Evolutionary conservation across 2,888 invertebrate genomes (phyloP), one percentile per base, ranked within the genome.

Genomic region (Cepaea hortensis): DNA sequence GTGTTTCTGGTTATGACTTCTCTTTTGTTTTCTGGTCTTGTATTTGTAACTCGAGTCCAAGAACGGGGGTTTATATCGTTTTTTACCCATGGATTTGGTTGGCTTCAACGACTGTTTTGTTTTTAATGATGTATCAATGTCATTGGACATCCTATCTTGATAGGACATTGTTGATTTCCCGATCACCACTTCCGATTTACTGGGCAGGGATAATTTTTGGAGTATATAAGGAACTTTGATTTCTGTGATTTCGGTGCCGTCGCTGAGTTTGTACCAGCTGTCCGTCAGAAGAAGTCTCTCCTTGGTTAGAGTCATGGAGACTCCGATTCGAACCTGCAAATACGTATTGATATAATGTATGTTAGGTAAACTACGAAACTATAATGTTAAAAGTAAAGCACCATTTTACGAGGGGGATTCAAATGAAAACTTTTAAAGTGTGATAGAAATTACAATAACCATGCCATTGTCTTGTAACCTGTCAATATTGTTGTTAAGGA

Each of bases 251-350:
- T 86, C 87, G 46, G 86, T 87, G 4, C 89, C 89, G 82, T 90
- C 89, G 13, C 84, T 85, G 7, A 89, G 75, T 55, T 86, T 81
- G 83, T 90, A 89, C 90, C 90, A 90, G 9, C 88, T 89, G 72
- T 90, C 90, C 11, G 88, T 87, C n/a, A 87, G 86, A 23, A 87
- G 83, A 5, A 90, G 80, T 75, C 80, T 82, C 72, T 87, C 85
- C n/a, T 86, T 75, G 3, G 88, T 89, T 87, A 90, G 77, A 0
- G 89, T 89, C 80, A 87, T 88, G 15, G 89, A 88, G 23, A 90
- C 90, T 0, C 88, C 82, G n/a, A 90, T 89, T 9, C 88, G 85
- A 13, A 90, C 89, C 90, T 90, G 85, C 20, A 81, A 85, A 50
- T 15, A 46, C 48, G 13, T n/a, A 55, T 55, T 61, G 1, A 55